Evolutionary conservation across 2,113 vertebrate genomes (phyloP).

Genomic region (Nothobranchius kuhntae): DNA sequence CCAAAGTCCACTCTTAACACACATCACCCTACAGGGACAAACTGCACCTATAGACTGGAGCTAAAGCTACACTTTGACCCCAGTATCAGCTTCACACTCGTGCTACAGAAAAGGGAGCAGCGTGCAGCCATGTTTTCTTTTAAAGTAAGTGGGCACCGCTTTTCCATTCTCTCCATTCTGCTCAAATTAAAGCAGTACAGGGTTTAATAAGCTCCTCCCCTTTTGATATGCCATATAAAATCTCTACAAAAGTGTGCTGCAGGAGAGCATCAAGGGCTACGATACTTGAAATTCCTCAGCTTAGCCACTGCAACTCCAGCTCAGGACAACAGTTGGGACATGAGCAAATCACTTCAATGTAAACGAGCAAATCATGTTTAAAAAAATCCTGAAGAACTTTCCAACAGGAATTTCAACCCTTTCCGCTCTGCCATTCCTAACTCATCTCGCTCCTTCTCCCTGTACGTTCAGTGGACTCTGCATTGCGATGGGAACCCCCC

Average conservation of each 20-base stretch:
- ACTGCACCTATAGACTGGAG: slow-evolving; percentile 38
- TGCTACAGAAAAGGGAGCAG: background rate
- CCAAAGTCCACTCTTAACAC: slow-evolving; percentile 54
- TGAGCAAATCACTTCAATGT: slow-evolving; percentile 36
- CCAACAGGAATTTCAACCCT: slow-evolving; percentile 63
- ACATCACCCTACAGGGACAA: slow-evolving; percentile 37
- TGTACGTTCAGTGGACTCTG: slow-evolving; percentile 57
- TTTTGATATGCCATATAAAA: background rate
- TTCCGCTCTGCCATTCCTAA: slow-evolving; percentile 67
- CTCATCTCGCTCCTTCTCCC: slow-evolving; percentile 47
- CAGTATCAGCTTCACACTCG: slow-evolving; percentile 2
- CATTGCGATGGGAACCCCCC: slow-evolving; percentile 73
- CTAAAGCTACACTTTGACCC: slow-evolving; percentile 28
- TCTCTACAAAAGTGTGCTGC: background rate
- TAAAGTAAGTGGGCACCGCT: too few relatives aligned
- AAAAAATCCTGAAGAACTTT: slow-evolving; percentile 62
- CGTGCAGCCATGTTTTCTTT: too few relatives aligned
- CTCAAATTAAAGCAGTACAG: too few relatives aligned
- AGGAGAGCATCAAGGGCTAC: slow-evolving; percentile 36
- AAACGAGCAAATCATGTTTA: slow-evolving; percentile 45
- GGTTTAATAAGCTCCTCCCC: too few relatives aligned
- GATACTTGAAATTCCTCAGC: slow-evolving; percentile 20
- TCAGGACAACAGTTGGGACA: slow-evolving; percentile 14
- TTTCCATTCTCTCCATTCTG: too few relatives aligned
- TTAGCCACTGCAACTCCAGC: slow-evolving; percentile 1